Percentiles rank a stretch among this genome's conserved stretches.
These are phyloP conservation scores for Budorcas taxicolor DNA, from an alignment of 2,113 vertebrate genomes.

Conservation along the genomic window DNA sequence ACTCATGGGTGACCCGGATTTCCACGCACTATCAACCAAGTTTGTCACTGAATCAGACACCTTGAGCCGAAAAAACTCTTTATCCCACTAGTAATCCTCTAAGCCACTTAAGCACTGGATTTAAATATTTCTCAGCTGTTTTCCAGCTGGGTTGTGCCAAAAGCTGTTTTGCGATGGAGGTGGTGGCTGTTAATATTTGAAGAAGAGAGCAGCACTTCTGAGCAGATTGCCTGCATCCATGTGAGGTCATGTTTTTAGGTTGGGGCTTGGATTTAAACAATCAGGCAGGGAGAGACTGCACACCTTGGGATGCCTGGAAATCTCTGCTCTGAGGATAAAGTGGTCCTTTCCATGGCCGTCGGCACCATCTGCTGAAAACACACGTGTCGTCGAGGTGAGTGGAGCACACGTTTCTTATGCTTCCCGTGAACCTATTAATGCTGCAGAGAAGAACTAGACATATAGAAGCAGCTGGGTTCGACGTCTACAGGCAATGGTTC, in stretches of 20 bases:
- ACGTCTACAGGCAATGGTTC: constrained; percentile 34
- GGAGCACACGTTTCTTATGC: neutral
- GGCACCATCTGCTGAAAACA: neutral
- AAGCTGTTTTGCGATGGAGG: neutral
- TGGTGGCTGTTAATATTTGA: neutral
- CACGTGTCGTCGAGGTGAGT: neutral
- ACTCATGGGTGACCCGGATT: constrained; percentile 40
- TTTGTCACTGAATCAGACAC: constrained; percentile 25
- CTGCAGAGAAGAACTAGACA: neutral
- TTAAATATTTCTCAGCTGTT: constrained; percentile 53
- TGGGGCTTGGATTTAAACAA: neutral
- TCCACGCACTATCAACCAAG: constrained; percentile 44
- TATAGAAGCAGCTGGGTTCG: constrained; percentile 5
- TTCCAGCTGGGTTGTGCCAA: constrained; percentile 32
- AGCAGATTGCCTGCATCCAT: neutral
- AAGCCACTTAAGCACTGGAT: constrained; percentile 43
- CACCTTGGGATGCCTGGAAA: neutral
- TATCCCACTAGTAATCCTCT: constrained; percentile 49
- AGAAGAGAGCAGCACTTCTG: neutral
- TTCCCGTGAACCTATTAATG: neutral
- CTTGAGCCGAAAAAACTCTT: neutral
- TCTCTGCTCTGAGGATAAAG: neutral
- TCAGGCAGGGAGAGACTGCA: neutral
- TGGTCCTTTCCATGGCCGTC: neutral
- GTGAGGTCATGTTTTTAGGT: constrained; percentile 1